Conservation (phyloP, 1,140 invertebrate species). For the Sinella curviseta region DNA sequence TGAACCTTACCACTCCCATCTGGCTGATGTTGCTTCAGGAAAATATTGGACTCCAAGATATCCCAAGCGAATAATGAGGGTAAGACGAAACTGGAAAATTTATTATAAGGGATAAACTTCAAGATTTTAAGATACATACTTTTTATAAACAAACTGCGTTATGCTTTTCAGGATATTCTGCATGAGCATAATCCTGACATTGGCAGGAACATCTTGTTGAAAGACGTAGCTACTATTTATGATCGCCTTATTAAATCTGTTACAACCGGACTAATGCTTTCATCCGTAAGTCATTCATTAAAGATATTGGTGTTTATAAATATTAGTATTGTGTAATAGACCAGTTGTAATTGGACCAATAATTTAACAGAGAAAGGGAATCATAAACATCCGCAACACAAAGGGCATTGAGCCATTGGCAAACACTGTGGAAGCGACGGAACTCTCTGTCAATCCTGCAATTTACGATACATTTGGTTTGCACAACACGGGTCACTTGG, state of each 20-base stretch:
- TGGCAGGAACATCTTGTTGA: not conserved
- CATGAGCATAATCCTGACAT: conserved; percentile 21
- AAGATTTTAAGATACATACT: not conserved
- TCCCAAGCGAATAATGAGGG: not conserved
- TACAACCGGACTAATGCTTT: not conserved
- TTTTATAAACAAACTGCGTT: too few relatives aligned
- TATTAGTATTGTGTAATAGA: not conserved
- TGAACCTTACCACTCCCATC: conserved; percentile 20
- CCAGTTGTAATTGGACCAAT: not conserved
- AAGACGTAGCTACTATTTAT: not conserved
- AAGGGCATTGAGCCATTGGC: conserved; percentile 5
- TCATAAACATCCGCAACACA: not conserved
- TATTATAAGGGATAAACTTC: not conserved
- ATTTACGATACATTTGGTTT: conserved; percentile 66
- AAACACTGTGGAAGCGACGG: conserved; percentile 12
- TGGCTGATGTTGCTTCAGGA: conserved; percentile 23
- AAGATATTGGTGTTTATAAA: too few relatives aligned
- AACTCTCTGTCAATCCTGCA: not conserved
- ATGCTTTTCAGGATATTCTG: not conserved
- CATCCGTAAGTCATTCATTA: not conserved
- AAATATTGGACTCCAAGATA: conserved; percentile 18
- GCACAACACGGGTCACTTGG: conserved; percentile 70
- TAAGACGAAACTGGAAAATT: not conserved
- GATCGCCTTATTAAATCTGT: not conserved
- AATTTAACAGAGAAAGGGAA: not conserved